Conservation (phyloP, 2,113 vertebrate species). For the Megalops atlanticus region DNA sequence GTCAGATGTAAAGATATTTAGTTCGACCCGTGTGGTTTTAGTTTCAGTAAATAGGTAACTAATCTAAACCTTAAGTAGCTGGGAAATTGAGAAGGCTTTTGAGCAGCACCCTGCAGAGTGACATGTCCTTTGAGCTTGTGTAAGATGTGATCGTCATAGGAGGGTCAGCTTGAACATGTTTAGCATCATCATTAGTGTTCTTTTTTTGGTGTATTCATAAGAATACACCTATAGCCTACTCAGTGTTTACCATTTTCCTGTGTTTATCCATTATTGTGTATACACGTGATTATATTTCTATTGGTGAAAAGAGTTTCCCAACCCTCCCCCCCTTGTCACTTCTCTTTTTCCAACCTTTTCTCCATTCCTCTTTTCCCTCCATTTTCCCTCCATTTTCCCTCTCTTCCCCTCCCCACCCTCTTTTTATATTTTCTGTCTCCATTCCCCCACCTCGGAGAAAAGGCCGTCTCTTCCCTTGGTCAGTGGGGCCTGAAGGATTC, state of each 20-base stretch:
- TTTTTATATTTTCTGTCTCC: background rate
- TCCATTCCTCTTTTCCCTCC: background rate
- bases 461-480: background rate
- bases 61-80: too few species aligned
- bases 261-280: too few species aligned
- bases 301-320: too few species aligned
- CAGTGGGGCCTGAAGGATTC: constrained; percentile 20
- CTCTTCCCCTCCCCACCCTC: background rate
- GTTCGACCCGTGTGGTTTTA: background rate
- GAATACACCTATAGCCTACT: too few species aligned
- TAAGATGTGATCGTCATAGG: background rate
- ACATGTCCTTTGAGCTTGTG: background rate
- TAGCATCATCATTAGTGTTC: too few species aligned
- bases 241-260: too few species aligned
- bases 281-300: too few species aligned
- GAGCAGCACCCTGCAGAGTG: too few species aligned
- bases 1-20: background rate
- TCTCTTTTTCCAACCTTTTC: background rate
- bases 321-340: background rate
- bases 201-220: too few species aligned
- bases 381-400: background rate
- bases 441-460: background rate
- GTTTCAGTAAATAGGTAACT: background rate
- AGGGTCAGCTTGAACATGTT: too few species aligned
- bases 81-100: too few species aligned